A percentile compares a stretch with the other conserved stretches of the same genome.
These are phyloP conservation scores for Todiramphus saurophagus DNA, from an alignment of 2,113 vertebrate species.

Conservation along the genomic window DNA sequence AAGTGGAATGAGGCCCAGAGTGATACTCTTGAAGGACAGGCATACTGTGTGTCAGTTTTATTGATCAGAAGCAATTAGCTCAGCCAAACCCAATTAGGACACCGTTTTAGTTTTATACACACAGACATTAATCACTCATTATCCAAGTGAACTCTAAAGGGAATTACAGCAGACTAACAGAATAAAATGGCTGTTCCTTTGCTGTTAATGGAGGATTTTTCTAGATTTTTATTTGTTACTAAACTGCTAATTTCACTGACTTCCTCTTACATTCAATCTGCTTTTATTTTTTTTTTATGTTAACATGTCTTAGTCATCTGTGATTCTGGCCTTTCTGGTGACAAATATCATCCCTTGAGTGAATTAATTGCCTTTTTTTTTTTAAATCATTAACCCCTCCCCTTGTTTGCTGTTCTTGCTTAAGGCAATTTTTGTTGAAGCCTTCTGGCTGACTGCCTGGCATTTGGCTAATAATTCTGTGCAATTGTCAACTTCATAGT, in stretches of 20 bases:
- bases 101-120: conserved; percentile 45
- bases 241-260: neutral
- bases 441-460: conserved; percentile 35
- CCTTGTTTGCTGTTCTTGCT: neutral
- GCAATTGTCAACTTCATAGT: conserved; percentile 24
- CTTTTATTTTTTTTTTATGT: neutral
- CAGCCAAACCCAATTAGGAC: conserved; percentile 43
- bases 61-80: conserved; percentile 57
- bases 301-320: conserved; percentile 12
- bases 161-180: neutral
- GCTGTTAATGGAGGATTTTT: conserved; percentile 10
- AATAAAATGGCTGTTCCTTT: conserved; percentile 24
- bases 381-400: neutral
- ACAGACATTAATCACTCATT: conserved; percentile 47
- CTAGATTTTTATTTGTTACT: neutral
- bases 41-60: neutral
- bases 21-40: conserved; percentile 23
- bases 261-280: neutral
- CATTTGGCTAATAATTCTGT: conserved; percentile 46
- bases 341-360: neutral
- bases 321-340: conserved; percentile 11
- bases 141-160: conserved; percentile 26
- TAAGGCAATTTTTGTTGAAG: conserved; percentile 46
- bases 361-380: neutral
- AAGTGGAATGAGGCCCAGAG: neutral